Base-by-base conservation (phyloP, 2,113 vertebrate genomes). In the Microtus ochrogaster region DNA sequence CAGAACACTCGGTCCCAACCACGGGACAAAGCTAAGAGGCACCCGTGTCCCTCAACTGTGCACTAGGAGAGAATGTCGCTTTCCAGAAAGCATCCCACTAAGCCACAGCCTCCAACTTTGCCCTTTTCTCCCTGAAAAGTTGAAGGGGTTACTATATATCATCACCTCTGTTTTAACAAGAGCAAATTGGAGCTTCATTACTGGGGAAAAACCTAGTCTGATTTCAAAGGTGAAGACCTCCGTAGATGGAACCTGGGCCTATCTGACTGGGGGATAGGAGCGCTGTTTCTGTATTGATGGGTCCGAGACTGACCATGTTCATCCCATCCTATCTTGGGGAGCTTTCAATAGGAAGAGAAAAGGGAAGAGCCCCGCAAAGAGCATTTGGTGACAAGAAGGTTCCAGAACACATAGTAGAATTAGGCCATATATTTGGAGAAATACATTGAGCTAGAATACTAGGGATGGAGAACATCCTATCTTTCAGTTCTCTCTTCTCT, bases 401-500 rank as follows among this genome's bases (percentile, higher is more conserved):
- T 84, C 28, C 89, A 78, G 70, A 95, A 65, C 9, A 47, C 28
- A 28, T 70, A 16, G 36, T 30, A 41, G 74, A 33, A 39, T 58
- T 58, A 21, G 55, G 55, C 55, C 55, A 58, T 6, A 2, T 52
- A 39, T n/a, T 12, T 22, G 9, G 22, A 94, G 77, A 72, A 55
- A 78, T 55, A 65, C 13, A 2, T 30, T 10, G 24, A 49, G 52
- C 65, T 58, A 58, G 55, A 58, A 58, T 58, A 58, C 16, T 7
- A 28, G 41, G 24, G 41, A 13, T 14, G 30, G 49, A 85, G 44
- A 87, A 4, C 21, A 7, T 39, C 21, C 76, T 61, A 14, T 36
- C 72, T 79, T 21, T 17, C 73, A 63, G 76, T 52, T 95, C 77
- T 70, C 19, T 61, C 63, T 74, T 94, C 66, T 93, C 88, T 58